Evolutionary conservation across 1,140 invertebrate species (phyloP), one percentile per base, ranked within the genome.

Genomic region (Lasaia peninsularis): DNA sequence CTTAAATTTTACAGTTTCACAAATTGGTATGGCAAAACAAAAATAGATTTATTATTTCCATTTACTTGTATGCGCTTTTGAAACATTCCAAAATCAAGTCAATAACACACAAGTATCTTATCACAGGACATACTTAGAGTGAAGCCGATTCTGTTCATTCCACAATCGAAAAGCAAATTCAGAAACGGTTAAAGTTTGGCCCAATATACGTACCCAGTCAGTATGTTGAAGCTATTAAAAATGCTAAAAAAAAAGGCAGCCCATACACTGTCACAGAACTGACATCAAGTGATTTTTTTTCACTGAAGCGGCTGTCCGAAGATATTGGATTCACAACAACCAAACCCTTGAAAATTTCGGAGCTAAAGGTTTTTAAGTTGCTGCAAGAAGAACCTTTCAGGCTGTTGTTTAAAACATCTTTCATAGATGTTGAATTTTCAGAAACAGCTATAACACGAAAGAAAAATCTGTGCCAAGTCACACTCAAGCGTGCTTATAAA

Each of bases 191-290:
- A 4, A 65, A 58, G 28, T 67, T 67, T n/a, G 71, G 67, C 33
- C 69, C 74, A 44, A 68, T 77, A 12, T 74, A 68, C 37, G 52
- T 62, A 11, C 66, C 62, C 14, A 57, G 52, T 37, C 62, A 74
- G 24, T 72, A 73, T 44, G 56, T 63, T 31, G 51, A 55, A 53
- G 58, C 70, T 51, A 69, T 77, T 51, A 54, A 58, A 49, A 54
- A 59, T 8, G 64, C 69, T 44, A 77, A 75, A 58, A 79, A 75
- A 63, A 65, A 53, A 14, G 65, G 69, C 51, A 56, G 57, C 7
- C 72, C 61, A 24, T 64, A 64, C 14, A 69, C 52, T 48, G 68
- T 79, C 28, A 65, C 56, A 56, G 68, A 75, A 44, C 21, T 79
- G 50, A 49, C 34, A 56, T 54, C 67, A 49, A 56, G 33, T 16